Evolutionary conservation across 2,797 vertebrate genomes (phyloP), one percentile per base, ranked within the genome.

Genomic region (Enteromius unitaeniatus): DNA sequence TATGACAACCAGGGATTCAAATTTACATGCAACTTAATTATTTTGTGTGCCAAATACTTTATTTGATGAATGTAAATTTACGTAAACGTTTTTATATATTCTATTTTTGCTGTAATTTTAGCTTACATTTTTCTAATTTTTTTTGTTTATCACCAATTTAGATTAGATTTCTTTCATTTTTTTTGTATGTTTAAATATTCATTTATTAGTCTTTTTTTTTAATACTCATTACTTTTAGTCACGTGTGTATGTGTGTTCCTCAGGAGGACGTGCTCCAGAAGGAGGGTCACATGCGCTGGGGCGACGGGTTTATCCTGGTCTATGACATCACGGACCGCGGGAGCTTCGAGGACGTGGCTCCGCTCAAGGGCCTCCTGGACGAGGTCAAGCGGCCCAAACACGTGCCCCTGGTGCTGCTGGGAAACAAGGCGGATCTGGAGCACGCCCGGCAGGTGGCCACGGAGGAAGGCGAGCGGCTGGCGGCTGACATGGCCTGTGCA

Each of bases 311-410:
- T 0, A 92, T 97, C 85, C 92, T 99, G 0, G 98, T 99, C n/a
- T 99, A 99, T 0, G 98, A 99, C 92, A 98, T 99, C 92, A 99
- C 98, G 0, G 98, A 99, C 90, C 93, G 97, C 49, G 96, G 96
- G 72, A 99, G 98, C 91, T 99, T 99, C 1, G 96, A 99, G 91
- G 97, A 99, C 14, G 94, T 99, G 85, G 93, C 95, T 0, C 97
- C 96, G 0, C 94, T 99, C 3, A 96, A 97, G 85, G 96, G 94
- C 86, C 94, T 97, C 81, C 84, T 99, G 78, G 98, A 99, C 62
- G 98, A 99, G 84, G 94, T 99, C 7, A 99, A 98, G 92, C 97
- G 97, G 88, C 97, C 97, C 5, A 98, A 98, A 90, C 97, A 97
- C 0, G 97, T 97, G 34, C 98, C 97, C 6, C 90, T 99, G 90